These are phyloP conservation scores for Catocala fraxini DNA, from an alignment of 2,888 invertebrate species.

Conservation along the genomic window DNA sequence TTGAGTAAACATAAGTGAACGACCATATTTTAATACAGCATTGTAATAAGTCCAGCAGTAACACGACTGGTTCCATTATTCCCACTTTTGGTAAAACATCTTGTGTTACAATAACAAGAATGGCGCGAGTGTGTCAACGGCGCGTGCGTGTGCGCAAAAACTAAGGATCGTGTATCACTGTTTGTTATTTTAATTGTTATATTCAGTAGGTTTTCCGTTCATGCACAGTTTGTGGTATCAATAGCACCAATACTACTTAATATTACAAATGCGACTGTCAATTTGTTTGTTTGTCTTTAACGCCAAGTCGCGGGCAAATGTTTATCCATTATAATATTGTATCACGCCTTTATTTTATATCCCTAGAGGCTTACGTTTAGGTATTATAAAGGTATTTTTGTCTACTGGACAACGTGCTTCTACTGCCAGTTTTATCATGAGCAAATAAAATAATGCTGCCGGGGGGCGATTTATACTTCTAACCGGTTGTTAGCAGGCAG, in stretches of 20 bases:
- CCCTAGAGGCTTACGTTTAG: too few species aligned
- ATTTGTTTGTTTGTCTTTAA: too few species aligned
- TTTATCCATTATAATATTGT: too few species aligned
- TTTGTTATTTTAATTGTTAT: slow-evolving; percentile 31
- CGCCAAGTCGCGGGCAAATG: too few species aligned
- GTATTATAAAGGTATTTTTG: too few species aligned
- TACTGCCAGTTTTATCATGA: too few species aligned
- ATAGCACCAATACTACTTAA: neutral
- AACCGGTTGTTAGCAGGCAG: too few species aligned
- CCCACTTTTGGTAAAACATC: slow-evolving; percentile 50
- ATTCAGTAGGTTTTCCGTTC: slow-evolving; percentile 8
- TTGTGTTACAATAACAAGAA: slow-evolving; percentile 56
- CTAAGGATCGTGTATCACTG: slow-evolving; percentile 41
- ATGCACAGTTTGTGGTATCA: slow-evolving; percentile 2
- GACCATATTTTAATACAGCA: slow-evolving; percentile 12
- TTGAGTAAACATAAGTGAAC: neutral
- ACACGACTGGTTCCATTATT: slow-evolving; percentile 46
- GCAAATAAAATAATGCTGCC: too few species aligned
- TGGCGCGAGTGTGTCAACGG: slow-evolving; percentile 37
- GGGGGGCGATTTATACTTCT: too few species aligned
- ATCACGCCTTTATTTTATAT: too few species aligned
- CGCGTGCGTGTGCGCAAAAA: slow-evolving; percentile 55
- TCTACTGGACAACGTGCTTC: too few species aligned
- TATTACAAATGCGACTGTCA: too few species aligned
- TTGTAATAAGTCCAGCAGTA: slow-evolving; percentile 36